phyloP scores from a whole-genome alignment of 2,113 vertebrate species.

The Solea senegalensis region DNA sequence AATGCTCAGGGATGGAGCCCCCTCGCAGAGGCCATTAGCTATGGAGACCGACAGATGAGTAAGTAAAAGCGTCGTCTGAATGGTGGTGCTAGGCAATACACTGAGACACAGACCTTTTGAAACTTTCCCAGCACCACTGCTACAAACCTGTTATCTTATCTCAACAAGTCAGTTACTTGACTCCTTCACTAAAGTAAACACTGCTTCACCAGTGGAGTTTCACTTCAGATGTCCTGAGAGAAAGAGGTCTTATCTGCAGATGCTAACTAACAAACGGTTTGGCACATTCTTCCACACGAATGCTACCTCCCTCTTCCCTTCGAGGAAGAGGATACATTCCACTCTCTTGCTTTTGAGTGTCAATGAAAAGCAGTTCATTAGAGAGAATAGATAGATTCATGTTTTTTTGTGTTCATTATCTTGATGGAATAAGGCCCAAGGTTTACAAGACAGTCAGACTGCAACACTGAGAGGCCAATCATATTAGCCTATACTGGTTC shows the following conservation, averaged over 20 bases:
- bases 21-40: slow-evolving; percentile 99
- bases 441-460: too few relatives aligned
- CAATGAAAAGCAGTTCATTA: slow-evolving; percentile 69
- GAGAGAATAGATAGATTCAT: neutral
- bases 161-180: neutral
- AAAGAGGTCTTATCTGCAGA: slow-evolving; percentile 22
- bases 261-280: slow-evolving; percentile 19
- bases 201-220: slow-evolving; percentile 1
- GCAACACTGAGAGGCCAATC: too few relatives aligned
- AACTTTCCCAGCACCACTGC: neutral
- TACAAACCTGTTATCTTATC: neutral
- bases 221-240: neutral
- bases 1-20: slow-evolving; percentile 99
- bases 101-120: slow-evolving; percentile 3
- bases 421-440: too few relatives aligned
- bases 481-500: too few relatives aligned
- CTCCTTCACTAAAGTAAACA: neutral
- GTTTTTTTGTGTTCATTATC: slow-evolving; percentile 9
- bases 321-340: slow-evolving; percentile 50
- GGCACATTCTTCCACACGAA: slow-evolving; percentile 46
- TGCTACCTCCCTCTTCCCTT: slow-evolving; percentile 50
- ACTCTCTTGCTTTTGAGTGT: slow-evolving; percentile 55
- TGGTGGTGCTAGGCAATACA: neutral
- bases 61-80: slow-evolving; percentile 68
- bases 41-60: slow-evolving; percentile 99